phyloP scores from a whole-genome alignment of 2,113 vertebrate species.

The Myotis davidii region DNA sequence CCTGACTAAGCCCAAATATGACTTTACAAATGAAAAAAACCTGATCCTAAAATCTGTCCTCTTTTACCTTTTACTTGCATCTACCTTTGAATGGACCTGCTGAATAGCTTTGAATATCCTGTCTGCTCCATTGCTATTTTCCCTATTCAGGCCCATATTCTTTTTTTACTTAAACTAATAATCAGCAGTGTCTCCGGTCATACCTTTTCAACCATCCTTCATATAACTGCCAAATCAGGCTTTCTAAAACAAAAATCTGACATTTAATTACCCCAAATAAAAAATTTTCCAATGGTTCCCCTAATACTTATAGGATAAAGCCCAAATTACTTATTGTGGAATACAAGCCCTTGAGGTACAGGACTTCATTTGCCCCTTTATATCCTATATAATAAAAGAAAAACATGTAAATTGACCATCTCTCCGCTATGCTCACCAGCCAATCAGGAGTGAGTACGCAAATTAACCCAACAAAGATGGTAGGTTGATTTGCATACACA shows the following conservation, averaged over 20 bases:
- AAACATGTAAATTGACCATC: too few relatives aligned
- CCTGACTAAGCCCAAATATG: neutral
- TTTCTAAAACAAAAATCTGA: slow-evolving; percentile 23
- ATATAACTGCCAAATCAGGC: neutral
- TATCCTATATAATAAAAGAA: too few relatives aligned
- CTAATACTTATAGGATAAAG: neutral
- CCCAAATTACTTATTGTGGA: neutral
- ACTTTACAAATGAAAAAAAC: slow-evolving; percentile 30
- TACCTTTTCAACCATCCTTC: neutral
- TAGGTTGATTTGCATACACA: too few relatives aligned
- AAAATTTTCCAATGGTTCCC: neutral
- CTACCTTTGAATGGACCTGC: neutral
- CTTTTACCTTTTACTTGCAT: neutral
- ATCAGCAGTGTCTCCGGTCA: neutral
- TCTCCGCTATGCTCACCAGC: too few relatives aligned
- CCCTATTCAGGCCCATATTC: neutral
- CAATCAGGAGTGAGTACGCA: too few relatives aligned
- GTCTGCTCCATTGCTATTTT: neutral
- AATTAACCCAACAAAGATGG: too few relatives aligned
- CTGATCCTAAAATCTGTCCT: neutral
- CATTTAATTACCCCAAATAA: neutral
- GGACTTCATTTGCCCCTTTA: neutral
- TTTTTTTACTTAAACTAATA: neutral
- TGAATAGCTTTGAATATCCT: neutral
- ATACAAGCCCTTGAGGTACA: neutral